These are phyloP conservation scores for Nymphalis io DNA, from an alignment of 1,140 invertebrate genomes.

Conservation along the genomic window DNA sequence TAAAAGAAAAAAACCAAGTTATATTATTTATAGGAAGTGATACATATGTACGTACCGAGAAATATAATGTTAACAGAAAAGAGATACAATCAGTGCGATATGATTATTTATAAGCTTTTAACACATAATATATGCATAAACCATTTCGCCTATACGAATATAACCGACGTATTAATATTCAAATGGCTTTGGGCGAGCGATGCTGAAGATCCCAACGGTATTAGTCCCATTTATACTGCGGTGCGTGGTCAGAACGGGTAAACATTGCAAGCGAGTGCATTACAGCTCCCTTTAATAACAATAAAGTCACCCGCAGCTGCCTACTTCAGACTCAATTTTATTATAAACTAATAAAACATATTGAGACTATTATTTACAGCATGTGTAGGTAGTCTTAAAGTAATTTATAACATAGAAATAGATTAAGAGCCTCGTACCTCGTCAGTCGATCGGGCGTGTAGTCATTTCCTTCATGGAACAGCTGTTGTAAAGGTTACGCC, in stretches of 20 bases:
- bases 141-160: constrained; percentile 60
- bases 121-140: constrained; percentile 58
- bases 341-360: constrained; percentile 37
- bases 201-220: constrained; percentile 58
- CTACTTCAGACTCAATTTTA: constrained; percentile 35
- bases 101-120: constrained; percentile 50
- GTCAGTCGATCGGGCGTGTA: constrained; percentile 50
- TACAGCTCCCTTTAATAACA: constrained; percentile 37
- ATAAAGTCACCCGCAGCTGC: constrained; percentile 37
- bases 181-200: constrained; percentile 65
- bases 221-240: constrained; percentile 66
- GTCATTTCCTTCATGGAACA: constrained; percentile 64
- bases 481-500: constrained; percentile 74
- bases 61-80: not conserved
- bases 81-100: constrained; percentile 11
- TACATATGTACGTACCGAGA: not conserved
- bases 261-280: constrained; percentile 41
- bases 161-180: constrained; percentile 71
- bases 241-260: constrained; percentile 44
- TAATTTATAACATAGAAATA: constrained; percentile 64
- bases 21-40: not conserved
- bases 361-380: constrained; percentile 24
- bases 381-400: constrained; percentile 39
- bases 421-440: constrained; percentile 56
- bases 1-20: not conserved